These are phyloP conservation scores for Lipotes vexillifer DNA, from an alignment of 2,113 vertebrate genomes.

Conservation along the genomic window DNA sequence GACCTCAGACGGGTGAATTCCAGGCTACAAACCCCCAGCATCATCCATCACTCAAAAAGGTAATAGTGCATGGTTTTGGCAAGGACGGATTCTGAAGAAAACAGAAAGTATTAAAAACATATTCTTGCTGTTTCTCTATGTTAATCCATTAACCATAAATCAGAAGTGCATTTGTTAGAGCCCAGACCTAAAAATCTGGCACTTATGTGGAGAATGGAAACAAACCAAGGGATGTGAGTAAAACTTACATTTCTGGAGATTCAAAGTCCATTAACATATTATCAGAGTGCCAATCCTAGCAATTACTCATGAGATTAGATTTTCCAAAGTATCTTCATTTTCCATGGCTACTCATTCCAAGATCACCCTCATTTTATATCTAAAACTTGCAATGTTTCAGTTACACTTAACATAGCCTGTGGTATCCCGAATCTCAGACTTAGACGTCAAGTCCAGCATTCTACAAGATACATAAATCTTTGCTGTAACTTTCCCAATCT, in stretches of 20 bases:
- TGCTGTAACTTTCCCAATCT: background rate
- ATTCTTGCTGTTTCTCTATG: background rate
- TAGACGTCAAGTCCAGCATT: background rate
- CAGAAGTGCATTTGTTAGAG: background rate
- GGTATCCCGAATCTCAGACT: background rate
- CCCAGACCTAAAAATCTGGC: background rate
- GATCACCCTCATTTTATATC: background rate
- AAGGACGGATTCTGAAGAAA: background rate
- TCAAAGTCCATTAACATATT: background rate
- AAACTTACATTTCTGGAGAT: background rate
- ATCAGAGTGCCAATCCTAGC: background rate
- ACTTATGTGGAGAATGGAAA: background rate
- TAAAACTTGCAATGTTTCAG: background rate
- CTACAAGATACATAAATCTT: background rate
- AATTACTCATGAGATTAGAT: background rate
- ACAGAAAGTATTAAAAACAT: slow-evolving; percentile 2
- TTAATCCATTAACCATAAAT: slow-evolving; percentile 12
- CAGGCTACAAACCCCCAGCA: background rate
- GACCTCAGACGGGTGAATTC: background rate
- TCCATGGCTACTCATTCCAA: background rate
- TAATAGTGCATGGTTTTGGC: background rate
- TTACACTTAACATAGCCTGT: background rate
- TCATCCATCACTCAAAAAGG: background rate
- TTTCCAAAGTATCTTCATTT: background rate
- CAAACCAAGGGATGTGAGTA: background rate